Conservation (phyloP, 1,140 invertebrate genomes). For the Heliothis virescens region DNA sequence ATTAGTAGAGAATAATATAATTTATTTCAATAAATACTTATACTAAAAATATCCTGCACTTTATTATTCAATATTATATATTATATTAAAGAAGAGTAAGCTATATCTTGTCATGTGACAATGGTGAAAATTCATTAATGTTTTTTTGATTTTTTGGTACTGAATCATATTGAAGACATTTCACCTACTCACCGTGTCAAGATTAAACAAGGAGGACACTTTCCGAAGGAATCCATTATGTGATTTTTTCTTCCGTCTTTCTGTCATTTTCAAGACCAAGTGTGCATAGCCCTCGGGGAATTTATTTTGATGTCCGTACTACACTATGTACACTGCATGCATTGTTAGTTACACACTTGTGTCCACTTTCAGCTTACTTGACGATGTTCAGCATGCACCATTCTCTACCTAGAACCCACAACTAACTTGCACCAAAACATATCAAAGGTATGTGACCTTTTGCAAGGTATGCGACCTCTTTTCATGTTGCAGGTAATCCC, state of each 20-base stretch:
- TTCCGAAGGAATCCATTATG: constrained; percentile 94
- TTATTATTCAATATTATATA: constrained; percentile 5
- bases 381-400: constrained; percentile 83
- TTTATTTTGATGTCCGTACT: constrained; percentile 72
- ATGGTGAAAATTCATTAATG: constrained; percentile 57
- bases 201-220: constrained; percentile 94
- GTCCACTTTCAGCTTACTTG: constrained; percentile 82
- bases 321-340: constrained; percentile 86
- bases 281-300: constrained; percentile 79
- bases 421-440: constrained; percentile 83
- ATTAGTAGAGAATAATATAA: constrained; percentile 5
- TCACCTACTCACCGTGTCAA: constrained; percentile 91
- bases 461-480: constrained; percentile 67
- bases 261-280: constrained; percentile 88
- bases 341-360: constrained; percentile 85
- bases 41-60: not conserved
- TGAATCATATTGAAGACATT: constrained; percentile 50
- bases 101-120: constrained; percentile 40
- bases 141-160: constrained; percentile 40
- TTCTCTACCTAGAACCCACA: constrained; percentile 85
- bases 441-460: constrained; percentile 71
- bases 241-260: constrained; percentile 91
- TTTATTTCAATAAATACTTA: not conserved
- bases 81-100: constrained; percentile 24
- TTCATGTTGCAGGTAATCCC: constrained; percentile 69